phyloP scores from a whole-genome alignment of 2,888 invertebrate genomes.

The Acanthosoma haemorrhoidale region DNA sequence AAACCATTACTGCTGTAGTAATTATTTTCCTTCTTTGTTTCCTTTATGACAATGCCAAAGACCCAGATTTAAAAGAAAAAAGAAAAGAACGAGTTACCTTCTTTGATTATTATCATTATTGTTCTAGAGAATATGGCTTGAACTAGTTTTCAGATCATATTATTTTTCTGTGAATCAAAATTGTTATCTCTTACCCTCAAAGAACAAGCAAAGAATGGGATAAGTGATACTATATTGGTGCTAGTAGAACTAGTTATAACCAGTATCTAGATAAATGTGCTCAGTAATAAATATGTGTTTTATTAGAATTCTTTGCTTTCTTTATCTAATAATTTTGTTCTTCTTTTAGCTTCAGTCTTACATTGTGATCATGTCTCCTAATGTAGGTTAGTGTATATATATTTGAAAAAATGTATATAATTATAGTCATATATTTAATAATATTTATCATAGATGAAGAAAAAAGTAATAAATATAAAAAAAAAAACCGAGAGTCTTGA shows the following conservation, averaged over 20 bases:
- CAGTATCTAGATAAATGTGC: conserved; percentile 7
- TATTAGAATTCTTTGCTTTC: not conserved
- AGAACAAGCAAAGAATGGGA: not conserved
- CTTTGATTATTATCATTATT: not conserved
- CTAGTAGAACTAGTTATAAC: not conserved
- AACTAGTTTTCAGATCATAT: not conserved
- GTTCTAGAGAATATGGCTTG: not conserved
- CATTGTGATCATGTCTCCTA: conserved; percentile 12
- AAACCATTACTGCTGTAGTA: not conserved
- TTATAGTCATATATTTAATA: not conserved
- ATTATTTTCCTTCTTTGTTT: not conserved
- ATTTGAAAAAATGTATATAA: conserved; percentile 1
- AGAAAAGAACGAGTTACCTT: not conserved
- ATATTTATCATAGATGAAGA: not conserved
- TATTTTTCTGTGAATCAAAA: not conserved
- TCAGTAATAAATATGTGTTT: not conserved
- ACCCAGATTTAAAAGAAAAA: not conserved
- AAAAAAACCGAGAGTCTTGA: not conserved
- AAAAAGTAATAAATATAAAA: not conserved
- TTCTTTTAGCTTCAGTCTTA: not conserved
- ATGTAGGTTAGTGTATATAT: not conserved
- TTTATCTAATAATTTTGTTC: not conserved
- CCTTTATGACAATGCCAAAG: not conserved
- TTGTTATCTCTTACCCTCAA: not conserved
- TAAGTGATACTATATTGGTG: not conserved